Percentiles rank a stretch among this genome's conserved stretches.
Evolutionary conservation across 64 coral and sea anemone species (phyloP).

Genomic region (Orbicella faveolata): DNA sequence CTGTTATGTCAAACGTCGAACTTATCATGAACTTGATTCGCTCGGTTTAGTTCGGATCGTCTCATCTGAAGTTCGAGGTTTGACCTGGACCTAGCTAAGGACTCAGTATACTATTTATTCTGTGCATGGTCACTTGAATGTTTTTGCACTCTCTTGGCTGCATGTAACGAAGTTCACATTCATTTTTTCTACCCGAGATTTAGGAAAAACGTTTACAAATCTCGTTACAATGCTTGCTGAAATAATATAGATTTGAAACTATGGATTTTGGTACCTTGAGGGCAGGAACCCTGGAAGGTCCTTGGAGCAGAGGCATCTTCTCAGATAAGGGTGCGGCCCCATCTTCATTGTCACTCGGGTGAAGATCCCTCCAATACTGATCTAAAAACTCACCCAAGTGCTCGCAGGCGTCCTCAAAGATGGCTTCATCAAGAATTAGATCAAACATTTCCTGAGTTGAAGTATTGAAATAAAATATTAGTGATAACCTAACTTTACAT

Average conservation of each 20-base stretch:
- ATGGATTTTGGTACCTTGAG: background rate
- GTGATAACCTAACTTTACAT: too few species aligned
- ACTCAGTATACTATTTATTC: too few species aligned
- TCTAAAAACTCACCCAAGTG: conserved; percentile 92
- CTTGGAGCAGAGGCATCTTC: conserved; percentile 39
- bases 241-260: background rate
- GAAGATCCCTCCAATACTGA: conserved; percentile 95
- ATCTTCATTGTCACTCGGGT: conserved; percentile 64
- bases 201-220: too few species aligned
- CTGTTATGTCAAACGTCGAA: too few species aligned
- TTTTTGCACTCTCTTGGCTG: too few species aligned
- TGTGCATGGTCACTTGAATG: too few species aligned
- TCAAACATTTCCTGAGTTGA: conserved; percentile 86
- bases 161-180: too few species aligned
- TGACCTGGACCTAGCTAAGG: too few species aligned
- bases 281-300: background rate
- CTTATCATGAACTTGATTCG: too few species aligned
- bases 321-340: background rate
- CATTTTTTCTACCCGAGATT: too few species aligned
- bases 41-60: too few species aligned
- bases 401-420: conserved; percentile 92
- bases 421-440: conserved; percentile 84
- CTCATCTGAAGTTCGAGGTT: too few species aligned
- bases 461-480: background rate
- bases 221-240: background rate